Percentiles rank a stretch among this genome's conserved stretches.
Conservation (phyloP, 2,113 vertebrate species). For the Channa argus region DNA sequence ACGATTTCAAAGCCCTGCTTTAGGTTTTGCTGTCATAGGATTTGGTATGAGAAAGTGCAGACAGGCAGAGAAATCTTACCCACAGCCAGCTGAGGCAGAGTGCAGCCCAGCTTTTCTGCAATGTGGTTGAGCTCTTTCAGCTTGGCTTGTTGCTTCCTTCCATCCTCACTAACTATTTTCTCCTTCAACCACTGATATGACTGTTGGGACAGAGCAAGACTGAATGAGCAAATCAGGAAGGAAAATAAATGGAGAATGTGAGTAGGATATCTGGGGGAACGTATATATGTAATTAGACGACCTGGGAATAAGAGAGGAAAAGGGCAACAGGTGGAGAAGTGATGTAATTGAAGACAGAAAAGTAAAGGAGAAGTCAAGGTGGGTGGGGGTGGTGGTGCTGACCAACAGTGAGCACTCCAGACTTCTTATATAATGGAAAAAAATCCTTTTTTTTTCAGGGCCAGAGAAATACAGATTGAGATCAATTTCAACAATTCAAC, state of each 20-base stretch:
- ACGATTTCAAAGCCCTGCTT: neutral
- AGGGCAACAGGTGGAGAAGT: neutral
- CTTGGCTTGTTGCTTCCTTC: slow-evolving; percentile 94
- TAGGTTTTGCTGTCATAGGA: neutral
- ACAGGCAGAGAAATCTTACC: slow-evolving; percentile 81
- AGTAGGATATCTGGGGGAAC: neutral
- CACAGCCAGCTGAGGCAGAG: slow-evolving; percentile 95
- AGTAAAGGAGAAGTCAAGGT: slow-evolving; percentile 1
- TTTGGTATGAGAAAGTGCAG: neutral
- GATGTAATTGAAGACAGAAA: neutral
- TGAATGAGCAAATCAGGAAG: neutral
- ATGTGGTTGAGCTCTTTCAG: slow-evolving; percentile 94
- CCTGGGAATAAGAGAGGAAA: neutral
- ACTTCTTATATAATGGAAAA: neutral
- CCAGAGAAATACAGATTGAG: neutral
- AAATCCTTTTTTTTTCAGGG: neutral
- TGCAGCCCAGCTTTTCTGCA: slow-evolving; percentile 94
- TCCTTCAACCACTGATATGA: slow-evolving; percentile 99
- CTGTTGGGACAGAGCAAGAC: slow-evolving; percentile 68
- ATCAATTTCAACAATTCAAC: neutral
- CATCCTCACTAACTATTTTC: slow-evolving; percentile 95
- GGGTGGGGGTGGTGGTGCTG: neutral
- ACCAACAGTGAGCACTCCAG: neutral
- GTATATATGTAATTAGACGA: neutral
- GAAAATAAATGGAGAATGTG: neutral